These are phyloP conservation scores for Napeogenes sylphis DNA, from an alignment of 2,888 invertebrate species.

Conservation along the genomic window DNA sequence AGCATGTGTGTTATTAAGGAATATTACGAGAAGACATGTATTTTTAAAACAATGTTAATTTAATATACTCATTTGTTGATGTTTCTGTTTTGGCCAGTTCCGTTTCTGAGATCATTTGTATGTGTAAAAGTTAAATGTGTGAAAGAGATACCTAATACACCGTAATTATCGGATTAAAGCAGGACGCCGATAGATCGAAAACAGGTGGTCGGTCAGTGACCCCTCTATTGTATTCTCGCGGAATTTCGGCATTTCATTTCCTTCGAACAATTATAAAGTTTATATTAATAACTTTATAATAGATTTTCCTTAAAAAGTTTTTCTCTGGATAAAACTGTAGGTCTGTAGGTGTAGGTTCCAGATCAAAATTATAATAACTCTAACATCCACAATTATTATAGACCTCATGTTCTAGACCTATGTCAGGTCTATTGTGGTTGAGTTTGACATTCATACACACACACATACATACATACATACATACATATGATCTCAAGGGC, in stretches of 20 bases:
- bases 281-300: not conserved
- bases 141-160: constrained; percentile 35
- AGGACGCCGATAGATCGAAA: constrained; percentile 18
- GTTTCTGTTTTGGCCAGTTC: no score
- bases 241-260: constrained; percentile 31
- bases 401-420: no score
- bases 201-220: constrained; percentile 46
- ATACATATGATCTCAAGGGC: not conserved
- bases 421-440: no score
- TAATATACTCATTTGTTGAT: no score
- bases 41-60: no score
- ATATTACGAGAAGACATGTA: no score
- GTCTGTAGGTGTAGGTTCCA: no score
- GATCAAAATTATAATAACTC: no score
- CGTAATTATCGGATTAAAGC: constrained; percentile 27
- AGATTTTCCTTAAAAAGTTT: not conserved
- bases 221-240: constrained; percentile 35
- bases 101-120: not conserved
- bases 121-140: constrained; percentile 6
- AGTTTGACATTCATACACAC: no score
- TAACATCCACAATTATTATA: not conserved
- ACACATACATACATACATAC: no score
- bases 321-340: not conserved
- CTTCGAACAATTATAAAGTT: not conserved
- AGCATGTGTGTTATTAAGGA: no score